A percentile compares a stretch with the other conserved stretches of the same genome.
These are phyloP conservation scores for Ceratina australensis DNA, from an alignment of 1,140 invertebrate genomes.

Conservation along the genomic window DNA sequence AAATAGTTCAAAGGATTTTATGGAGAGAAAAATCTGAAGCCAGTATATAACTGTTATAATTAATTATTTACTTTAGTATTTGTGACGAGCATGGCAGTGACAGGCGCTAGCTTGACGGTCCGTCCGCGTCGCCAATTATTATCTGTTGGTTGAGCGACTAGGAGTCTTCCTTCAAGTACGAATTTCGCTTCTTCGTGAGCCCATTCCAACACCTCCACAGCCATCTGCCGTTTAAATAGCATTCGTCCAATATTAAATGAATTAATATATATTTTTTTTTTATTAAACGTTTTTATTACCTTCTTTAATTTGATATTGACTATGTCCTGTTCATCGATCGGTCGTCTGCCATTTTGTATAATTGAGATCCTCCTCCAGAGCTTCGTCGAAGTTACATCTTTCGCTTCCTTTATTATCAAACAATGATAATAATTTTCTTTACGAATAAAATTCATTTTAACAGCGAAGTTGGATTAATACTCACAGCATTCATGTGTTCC, in stretches of 20 bases:
- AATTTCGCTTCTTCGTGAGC: conserved; percentile 94
- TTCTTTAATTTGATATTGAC: conserved; percentile 93
- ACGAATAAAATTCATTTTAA: too few relatives aligned
- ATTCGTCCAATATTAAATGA: neutral
- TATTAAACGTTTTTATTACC: conserved; percentile 60
- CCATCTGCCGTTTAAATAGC: conserved; percentile 82
- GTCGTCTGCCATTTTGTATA: conserved; percentile 84
- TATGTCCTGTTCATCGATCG: conserved; percentile 89
- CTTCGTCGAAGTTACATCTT: conserved; percentile 91
- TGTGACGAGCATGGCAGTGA: conserved; percentile 93
- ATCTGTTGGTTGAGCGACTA: conserved; percentile 92
- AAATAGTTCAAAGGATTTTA: neutral
- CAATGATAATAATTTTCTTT: too few relatives aligned
- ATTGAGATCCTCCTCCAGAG: conserved; percentile 94
- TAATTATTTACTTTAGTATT: conserved; percentile 88
- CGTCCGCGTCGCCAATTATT: conserved; percentile 93
- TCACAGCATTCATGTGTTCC: conserved; percentile 94
- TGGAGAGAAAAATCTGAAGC: neutral
- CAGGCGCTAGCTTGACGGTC: conserved; percentile 91
- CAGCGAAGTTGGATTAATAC: conserved; percentile 21
- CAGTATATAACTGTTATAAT: too few relatives aligned
- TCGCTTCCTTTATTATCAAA: too few relatives aligned
- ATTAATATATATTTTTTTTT: neutral
- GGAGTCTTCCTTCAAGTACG: conserved; percentile 90
- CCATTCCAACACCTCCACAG: conserved; percentile 95